Evolutionary conservation across 1,140 invertebrate species (phyloP).

Genomic region (Lepidotrigona ventralis): DNA sequence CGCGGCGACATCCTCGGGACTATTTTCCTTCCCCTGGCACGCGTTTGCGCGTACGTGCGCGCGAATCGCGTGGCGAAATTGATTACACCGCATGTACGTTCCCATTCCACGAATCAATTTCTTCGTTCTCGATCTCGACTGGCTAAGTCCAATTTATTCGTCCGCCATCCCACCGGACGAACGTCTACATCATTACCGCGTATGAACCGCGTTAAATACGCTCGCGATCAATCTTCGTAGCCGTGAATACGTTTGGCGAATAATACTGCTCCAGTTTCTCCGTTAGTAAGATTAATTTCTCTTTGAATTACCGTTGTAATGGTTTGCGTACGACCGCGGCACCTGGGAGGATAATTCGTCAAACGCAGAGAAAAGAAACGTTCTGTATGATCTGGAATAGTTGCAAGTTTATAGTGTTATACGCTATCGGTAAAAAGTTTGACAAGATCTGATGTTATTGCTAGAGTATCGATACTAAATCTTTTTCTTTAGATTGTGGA

Average conservation of each 20-base stretch:
- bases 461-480: too few species aligned
- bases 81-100: background rate
- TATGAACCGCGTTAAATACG: background rate
- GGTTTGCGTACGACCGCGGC: too few species aligned
- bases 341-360: background rate
- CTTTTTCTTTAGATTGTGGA: too few species aligned
- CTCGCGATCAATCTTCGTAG: slow-evolving; percentile 3
- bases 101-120: background rate
- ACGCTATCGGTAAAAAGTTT: background rate
- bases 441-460: too few species aligned
- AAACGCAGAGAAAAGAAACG: background rate
- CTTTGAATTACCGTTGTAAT: background rate
- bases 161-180: background rate
- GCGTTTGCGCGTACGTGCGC: background rate
- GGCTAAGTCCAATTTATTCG: background rate
- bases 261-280: background rate
- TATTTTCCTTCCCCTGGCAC: background rate
- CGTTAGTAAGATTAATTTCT: slow-evolving; percentile 31
- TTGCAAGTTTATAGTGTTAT: background rate
- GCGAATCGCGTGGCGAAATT: background rate
- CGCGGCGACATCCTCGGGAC: background rate
- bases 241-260: background rate
- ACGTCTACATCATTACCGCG: background rate
- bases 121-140: background rate
- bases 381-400: background rate